These are phyloP conservation scores for Ceyx erithaca DNA, from an alignment of 2,797 vertebrate species.

Conservation along the genomic window DNA sequence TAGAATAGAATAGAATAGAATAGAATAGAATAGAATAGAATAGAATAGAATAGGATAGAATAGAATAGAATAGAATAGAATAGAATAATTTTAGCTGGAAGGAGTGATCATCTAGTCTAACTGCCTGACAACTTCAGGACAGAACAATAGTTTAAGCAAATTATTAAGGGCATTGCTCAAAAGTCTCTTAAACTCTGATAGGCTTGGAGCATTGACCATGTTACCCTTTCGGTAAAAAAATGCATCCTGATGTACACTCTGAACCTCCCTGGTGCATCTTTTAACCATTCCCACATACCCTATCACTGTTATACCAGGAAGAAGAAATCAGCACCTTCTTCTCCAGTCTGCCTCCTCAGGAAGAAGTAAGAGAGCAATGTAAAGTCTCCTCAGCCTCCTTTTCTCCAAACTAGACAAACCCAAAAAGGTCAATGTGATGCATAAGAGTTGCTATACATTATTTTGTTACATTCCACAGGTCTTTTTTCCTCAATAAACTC, in stretches of 20 bases:
- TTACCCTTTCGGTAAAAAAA: fast-evolving
- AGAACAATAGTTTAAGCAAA: neutral
- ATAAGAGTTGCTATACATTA: neutral
- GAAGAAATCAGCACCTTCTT: neutral
- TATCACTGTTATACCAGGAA: neutral
- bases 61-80: too few relatives aligned
- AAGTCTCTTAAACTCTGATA: neutral
- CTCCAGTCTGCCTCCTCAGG: neutral
- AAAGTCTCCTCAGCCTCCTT: neutral
- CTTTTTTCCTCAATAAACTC: neutral
- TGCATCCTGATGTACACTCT: neutral
- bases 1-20: neutral
- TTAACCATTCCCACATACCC: fast-evolving
- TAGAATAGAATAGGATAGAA: too few relatives aligned
- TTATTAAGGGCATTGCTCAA: neutral
- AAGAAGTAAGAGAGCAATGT: neutral
- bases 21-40: neutral
- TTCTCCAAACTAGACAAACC: neutral
- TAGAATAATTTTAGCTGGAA: neutral
- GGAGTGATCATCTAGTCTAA: neutral
- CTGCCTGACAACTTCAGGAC: neutral
- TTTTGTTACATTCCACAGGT: neutral
- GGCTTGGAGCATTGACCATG: neutral
- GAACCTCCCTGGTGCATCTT: neutral
- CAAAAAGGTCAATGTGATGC: neutral